Evolutionary conservation across 2,888 invertebrate genomes (phyloP).

Genomic region (Pycnomerus fuliginosus): DNA sequence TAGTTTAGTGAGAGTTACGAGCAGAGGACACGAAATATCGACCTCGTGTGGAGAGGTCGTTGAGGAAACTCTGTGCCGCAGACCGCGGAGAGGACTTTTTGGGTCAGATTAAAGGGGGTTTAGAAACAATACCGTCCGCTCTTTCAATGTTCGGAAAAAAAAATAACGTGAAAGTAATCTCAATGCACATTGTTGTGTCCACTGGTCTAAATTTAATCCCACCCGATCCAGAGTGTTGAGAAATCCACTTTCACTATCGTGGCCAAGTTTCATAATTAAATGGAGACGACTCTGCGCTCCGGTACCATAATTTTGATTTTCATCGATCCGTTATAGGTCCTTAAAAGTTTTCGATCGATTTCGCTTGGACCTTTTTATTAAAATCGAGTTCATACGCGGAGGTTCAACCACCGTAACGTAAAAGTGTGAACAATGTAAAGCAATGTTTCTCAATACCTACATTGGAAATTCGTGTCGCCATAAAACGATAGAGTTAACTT

Average conservation of each 20-base stretch:
- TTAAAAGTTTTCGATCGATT: no score
- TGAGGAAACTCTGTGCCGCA: constrained; percentile 25
- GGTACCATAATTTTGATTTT: constrained; percentile 20
- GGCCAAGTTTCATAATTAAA: constrained; percentile 26
- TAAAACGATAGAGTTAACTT: no score
- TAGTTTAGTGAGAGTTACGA: constrained; percentile 27
- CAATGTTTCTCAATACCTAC: no score
- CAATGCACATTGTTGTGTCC: constrained; percentile 20
- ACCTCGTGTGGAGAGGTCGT: constrained; percentile 23
- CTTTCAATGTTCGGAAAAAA: background rate
- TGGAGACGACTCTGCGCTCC: constrained; percentile 23
- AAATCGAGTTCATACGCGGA: no score
- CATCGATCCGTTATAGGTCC: no score
- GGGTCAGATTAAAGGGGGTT: constrained; percentile 14
- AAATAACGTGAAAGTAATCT: constrained; percentile 22
- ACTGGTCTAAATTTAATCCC: constrained; percentile 27
- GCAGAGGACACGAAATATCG: constrained; percentile 27
- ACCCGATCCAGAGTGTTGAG: constrained; percentile 26
- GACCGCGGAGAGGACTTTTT: constrained; percentile 24
- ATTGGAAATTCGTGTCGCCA: no score
- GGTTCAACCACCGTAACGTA: no score
- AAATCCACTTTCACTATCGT: constrained; percentile 27
- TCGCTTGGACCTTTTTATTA: no score
- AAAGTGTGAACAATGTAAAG: no score
- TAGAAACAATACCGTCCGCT: constrained; percentile 1